Evolutionary conservation across 2,888 invertebrate genomes (phyloP).

Genomic region (Xanthia togata): DNA sequence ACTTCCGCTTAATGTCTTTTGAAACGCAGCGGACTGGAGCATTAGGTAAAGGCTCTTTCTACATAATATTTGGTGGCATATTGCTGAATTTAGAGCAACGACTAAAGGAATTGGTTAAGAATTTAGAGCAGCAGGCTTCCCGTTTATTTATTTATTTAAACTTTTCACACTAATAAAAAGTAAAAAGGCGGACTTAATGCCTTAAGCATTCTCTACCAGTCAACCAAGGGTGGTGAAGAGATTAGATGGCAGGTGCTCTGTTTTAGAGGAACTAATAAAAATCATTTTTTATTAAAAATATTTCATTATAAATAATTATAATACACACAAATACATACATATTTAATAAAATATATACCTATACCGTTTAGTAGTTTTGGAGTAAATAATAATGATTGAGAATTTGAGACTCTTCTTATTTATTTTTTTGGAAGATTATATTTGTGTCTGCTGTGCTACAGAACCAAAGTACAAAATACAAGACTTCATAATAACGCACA

Average conservation of each 20-base stretch:
- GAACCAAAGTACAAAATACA: background rate
- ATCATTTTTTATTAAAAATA: too few species aligned
- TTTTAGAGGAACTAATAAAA: too few species aligned
- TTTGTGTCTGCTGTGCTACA: background rate
- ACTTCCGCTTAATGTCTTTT: conserved; percentile 20
- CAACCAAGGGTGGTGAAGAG: too few species aligned
- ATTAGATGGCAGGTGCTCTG: too few species aligned
- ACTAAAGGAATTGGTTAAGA: background rate
- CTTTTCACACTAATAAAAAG: too few species aligned
- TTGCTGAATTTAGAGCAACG: background rate
- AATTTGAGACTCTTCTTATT: background rate
- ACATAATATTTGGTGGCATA: background rate
- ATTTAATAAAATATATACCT: too few species aligned
- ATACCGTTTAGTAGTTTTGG: background rate
- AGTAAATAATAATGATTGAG: background rate
- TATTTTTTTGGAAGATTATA: background rate
- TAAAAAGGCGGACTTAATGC: too few species aligned
- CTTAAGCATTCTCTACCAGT: too few species aligned
- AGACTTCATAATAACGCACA: background rate
- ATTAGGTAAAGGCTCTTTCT: background rate
- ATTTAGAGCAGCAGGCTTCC: too few species aligned
- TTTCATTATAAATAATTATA: too few species aligned
- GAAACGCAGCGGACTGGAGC: conserved; percentile 3
- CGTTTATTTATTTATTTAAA: too few species aligned
- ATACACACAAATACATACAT: too few species aligned